These are phyloP conservation scores for Prunella strophiata DNA, from an alignment of 2,797 vertebrate species.

Conservation along the genomic window DNA sequence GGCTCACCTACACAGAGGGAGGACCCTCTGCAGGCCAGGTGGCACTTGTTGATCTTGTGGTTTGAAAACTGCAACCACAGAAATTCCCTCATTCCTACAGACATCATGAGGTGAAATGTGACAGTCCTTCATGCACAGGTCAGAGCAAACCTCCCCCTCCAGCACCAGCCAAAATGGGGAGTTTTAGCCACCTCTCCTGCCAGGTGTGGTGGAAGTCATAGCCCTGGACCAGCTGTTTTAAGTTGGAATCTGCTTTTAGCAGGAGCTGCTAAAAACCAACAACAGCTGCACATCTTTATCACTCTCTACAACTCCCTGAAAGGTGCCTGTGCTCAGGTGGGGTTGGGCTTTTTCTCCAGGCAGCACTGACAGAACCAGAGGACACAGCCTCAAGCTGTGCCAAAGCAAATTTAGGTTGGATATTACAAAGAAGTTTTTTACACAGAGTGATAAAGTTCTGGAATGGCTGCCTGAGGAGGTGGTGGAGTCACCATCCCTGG, in stretches of 20 bases:
- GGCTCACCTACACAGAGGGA: neutral
- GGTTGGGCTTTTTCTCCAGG: neutral
- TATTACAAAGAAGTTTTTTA: neutral
- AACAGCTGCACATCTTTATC: neutral
- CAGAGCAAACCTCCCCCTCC: neutral
- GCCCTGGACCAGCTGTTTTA: neutral
- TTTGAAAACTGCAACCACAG: neutral
- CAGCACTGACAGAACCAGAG: neutral
- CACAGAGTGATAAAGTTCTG: neutral
- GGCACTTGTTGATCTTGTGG: neutral
- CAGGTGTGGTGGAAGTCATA: neutral
- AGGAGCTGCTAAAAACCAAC: neutral
- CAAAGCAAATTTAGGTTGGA: neutral
- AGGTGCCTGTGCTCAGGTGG: neutral
- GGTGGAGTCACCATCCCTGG: neutral
- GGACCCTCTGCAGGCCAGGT: neutral
- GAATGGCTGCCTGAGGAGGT: neutral
- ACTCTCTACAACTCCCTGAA: neutral
- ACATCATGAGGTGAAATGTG: neutral
- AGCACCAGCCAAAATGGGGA: neutral
- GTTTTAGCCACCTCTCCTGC: neutral
- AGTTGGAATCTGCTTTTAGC: neutral
- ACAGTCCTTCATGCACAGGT: fast-evolving
- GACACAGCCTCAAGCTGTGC: fast-evolving
- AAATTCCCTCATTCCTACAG: neutral